Evolutionary conservation across 92 coral and sea anemone species (phyloP).

Genomic region (Micromussa lordhowensis): DNA sequence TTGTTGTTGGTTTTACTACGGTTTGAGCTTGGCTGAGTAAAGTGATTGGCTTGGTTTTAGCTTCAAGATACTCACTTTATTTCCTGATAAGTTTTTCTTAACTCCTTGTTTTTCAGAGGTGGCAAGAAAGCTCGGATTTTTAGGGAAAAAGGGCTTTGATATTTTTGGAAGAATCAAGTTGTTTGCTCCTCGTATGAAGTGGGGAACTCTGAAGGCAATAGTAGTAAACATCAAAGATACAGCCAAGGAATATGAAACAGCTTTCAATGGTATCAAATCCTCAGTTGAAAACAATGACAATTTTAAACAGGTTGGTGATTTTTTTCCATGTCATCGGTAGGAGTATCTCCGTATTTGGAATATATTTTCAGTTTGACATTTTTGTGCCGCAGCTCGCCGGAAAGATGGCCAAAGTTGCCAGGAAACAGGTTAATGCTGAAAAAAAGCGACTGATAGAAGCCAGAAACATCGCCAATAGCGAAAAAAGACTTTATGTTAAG

Average conservation of each 20-base stretch:
- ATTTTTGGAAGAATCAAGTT: constrained; percentile 25
- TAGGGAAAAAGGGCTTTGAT: constrained; percentile 28
- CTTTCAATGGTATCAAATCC: constrained; percentile 6
- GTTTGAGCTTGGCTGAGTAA: too few relatives aligned
- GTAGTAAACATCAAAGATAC: background rate
- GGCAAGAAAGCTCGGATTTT: constrained; percentile 28
- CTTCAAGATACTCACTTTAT: too few relatives aligned
- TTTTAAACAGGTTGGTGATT: background rate
- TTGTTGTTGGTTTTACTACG: too few relatives aligned
- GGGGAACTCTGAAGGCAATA: constrained; percentile 19
- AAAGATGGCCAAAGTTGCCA: background rate
- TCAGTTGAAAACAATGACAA: background rate
- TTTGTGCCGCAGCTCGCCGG: background rate
- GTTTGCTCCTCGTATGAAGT: constrained; percentile 31
- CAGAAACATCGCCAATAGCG: background rate
- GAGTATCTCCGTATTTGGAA: too few relatives aligned
- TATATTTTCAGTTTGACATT: background rate
- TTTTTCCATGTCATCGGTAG: too few relatives aligned
- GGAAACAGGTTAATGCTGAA: constrained; percentile 17
- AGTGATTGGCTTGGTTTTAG: too few relatives aligned
- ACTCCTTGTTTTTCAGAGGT: background rate
- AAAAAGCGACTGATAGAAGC: background rate
- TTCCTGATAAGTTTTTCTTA: background rate
- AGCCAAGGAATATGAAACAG: constrained; percentile 17
- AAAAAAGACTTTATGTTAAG: constrained; percentile 24